Conservation (phyloP, 1,140 invertebrate species). For the Lepidotrigona ventralis region DNA sequence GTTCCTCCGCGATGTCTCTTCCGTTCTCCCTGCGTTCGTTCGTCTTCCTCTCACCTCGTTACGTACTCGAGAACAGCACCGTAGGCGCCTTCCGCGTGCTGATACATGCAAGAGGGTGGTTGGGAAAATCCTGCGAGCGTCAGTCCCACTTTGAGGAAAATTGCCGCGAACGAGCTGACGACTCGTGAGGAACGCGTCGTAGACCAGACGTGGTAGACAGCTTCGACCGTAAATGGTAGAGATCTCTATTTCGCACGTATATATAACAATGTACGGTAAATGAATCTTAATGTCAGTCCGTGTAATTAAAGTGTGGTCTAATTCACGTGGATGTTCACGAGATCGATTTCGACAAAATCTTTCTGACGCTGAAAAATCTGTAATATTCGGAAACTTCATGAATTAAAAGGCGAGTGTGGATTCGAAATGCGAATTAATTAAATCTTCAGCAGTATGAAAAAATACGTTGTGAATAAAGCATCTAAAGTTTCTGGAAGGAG, state of each 20-base stretch:
- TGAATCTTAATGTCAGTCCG: background rate
- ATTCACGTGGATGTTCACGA: background rate
- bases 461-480: too few species aligned
- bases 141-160: background rate
- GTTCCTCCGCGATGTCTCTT: background rate
- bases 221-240: too few species aligned
- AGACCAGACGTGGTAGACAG: background rate
- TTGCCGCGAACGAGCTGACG: background rate
- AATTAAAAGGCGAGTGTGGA: too few species aligned
- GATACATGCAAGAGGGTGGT: conserved; percentile 15
- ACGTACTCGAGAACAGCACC: conserved; percentile 14
- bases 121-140: background rate
- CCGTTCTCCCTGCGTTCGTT: conserved; percentile 5
- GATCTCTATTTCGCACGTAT: background rate
- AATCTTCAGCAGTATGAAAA: too few species aligned
- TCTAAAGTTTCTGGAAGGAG: too few species aligned
- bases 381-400: background rate
- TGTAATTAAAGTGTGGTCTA: background rate
- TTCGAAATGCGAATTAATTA: too few species aligned
- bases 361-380: background rate
- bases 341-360: background rate
- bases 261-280: too few species aligned
- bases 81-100: conserved; percentile 30
- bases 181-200: background rate
- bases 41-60: conserved; percentile 38